Evolutionary conservation across 2,113 vertebrate species (phyloP).

Genomic region (Malurus melanocephalus): DNA sequence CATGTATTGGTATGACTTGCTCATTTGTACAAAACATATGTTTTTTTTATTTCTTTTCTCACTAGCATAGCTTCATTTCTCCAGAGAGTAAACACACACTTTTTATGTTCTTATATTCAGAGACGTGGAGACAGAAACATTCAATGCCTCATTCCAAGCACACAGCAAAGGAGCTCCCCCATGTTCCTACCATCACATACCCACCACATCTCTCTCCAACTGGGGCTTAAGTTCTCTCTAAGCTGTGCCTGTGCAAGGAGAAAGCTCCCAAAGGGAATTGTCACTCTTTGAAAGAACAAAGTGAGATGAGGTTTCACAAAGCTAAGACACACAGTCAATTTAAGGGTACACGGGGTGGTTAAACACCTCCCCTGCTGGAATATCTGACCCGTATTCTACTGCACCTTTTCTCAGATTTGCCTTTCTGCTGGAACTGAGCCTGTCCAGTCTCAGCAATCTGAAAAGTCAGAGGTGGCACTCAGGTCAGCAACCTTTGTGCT

Average conservation of each 20-base stretch:
- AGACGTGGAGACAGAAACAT: fast-evolving
- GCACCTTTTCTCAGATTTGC: not conserved
- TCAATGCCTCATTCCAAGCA: not conserved
- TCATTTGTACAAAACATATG: fast-evolving
- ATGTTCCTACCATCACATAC: no score
- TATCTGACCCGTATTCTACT: not conserved
- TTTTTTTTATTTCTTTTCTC: not conserved
- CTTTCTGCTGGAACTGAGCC: not conserved
- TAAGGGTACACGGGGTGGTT: not conserved
- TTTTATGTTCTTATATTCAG: not conserved
- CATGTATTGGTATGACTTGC: not conserved
- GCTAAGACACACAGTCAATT: not conserved
- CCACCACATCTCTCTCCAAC: not conserved
- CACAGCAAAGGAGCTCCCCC: not conserved
- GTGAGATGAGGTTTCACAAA: not conserved
- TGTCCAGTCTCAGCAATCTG: not conserved
- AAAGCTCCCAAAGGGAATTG: not conserved
- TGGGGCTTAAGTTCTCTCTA: not conserved
- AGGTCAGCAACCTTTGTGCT: no score
- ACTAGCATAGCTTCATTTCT: not conserved
- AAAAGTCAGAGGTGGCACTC: not conserved
- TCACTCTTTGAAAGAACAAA: not conserved
- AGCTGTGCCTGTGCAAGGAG: not conserved
- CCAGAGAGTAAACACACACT: not conserved
- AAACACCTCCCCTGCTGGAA: not conserved